Base-by-base conservation (phyloP, 2,888 invertebrate species). In the Cremastinae sp. region DNA sequence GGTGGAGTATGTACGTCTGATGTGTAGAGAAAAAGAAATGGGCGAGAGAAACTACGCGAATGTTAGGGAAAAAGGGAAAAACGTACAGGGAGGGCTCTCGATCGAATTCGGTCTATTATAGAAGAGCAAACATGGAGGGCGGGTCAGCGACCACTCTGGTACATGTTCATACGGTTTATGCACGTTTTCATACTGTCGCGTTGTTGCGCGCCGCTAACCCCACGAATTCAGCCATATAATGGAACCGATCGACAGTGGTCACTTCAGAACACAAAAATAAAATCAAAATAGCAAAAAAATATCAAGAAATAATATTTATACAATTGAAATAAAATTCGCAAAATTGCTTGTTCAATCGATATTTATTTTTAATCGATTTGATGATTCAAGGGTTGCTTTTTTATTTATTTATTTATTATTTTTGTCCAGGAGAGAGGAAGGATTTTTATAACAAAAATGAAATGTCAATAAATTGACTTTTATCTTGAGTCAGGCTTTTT, bases 71-170 rank as follows among this genome's bases (percentile, higher is more conserved):
- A 71, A 43, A 45, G 12, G 12, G 78, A 59, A 61, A 74, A 76
- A 79, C 74, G 41, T 64, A 43, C 61, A 70, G 65, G 65, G 78
- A 80, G 78, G 81, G 82, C 79, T 82, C 75, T 65, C 87, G 89
- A 89, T 89, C 89, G 89, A 89, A 89, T 88, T 86, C 81, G 82
- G 88, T 89, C 85, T 88, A 89, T 89, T 88, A 88, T 89, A 88
- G 87, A 88, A 84, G 83, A 84, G 84, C 78, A 78, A 83, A 84
- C 83, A 81, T 78, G 77, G 80, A 80, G 82, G 84, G 85, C 84
- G 87, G 89, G 88, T 89, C 88, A 89, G 86, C 88, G 89, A 88
- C 88, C 89, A 88, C 84, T 80, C 79, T 28, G 78, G 47, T 65
- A 83, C 80, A 70, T 80, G 65, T 75, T 71, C 80, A 78, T 74